A percentile compares a stretch with the other conserved stretches of the same genome.
Evolutionary conservation across 2,797 vertebrate genomes (phyloP).

Genomic region (Anolis apletophallus): DNA sequence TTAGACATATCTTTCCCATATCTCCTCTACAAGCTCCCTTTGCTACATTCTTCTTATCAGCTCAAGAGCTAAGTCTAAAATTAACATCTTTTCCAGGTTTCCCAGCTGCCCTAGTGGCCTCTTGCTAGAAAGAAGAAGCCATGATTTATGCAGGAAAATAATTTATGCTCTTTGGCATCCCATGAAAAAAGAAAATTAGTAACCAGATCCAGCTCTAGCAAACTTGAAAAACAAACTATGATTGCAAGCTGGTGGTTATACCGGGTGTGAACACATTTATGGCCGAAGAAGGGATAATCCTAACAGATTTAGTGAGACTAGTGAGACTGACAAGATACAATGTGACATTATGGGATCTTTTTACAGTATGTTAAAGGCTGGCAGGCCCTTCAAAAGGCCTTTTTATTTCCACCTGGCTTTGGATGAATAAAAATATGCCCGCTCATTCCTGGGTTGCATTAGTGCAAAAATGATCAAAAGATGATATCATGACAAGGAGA

Average conservation of each 20-base stretch:
- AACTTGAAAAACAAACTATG: conserved; percentile 58
- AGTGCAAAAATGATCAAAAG: conserved; percentile 29
- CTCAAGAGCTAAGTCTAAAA: conserved; percentile 63
- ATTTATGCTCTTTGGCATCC: conserved; percentile 32
- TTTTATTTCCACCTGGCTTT: conserved; percentile 38
- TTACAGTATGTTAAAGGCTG: conserved; percentile 35
- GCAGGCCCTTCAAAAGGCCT: conserved; percentile 47
- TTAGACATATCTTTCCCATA: conserved; percentile 33
- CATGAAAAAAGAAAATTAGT: conserved; percentile 52
- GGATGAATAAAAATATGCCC: conserved; percentile 25
- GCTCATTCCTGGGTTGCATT: conserved; percentile 15
- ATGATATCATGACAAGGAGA: conserved; percentile 26
- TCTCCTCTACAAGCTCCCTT: not conserved
- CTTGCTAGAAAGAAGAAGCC: conserved; percentile 40
- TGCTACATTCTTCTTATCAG: conserved; percentile 59
- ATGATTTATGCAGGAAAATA: conserved; percentile 42
- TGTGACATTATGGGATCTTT: conserved; percentile 54
- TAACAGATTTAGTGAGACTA: conserved; percentile 59
- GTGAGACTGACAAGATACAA: conserved; percentile 69
- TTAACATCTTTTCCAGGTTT: conserved; percentile 57
- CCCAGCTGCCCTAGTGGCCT: conserved; percentile 40
- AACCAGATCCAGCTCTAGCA: conserved; percentile 60
- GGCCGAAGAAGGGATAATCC: conserved; percentile 63
- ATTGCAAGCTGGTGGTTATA: conserved; percentile 60
- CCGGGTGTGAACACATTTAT: conserved; percentile 74